These are phyloP conservation scores for Dicrostonyx torquatus DNA, from an alignment of 2,797 vertebrate species.

Conservation along the genomic window DNA sequence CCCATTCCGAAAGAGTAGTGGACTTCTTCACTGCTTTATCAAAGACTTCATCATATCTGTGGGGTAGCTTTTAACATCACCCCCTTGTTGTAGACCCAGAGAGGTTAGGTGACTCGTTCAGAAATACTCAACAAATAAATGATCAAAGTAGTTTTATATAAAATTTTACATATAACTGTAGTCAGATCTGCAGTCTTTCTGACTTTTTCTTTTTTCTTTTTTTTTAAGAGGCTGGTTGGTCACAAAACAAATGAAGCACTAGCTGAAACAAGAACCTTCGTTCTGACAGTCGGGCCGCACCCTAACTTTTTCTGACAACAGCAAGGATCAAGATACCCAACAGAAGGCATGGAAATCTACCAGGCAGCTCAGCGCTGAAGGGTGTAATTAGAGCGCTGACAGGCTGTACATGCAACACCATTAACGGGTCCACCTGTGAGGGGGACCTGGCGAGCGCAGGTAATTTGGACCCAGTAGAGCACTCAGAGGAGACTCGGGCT, in stretches of 20 bases:
- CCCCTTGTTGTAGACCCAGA: background rate
- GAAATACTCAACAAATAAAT: background rate
- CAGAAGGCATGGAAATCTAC: conserved; percentile 58
- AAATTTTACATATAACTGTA: background rate
- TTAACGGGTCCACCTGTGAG: conserved; percentile 70
- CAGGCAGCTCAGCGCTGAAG: conserved; percentile 50
- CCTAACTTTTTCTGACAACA: conserved; percentile 14
- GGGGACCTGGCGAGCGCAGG: conserved; percentile 46
- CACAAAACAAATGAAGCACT: background rate
- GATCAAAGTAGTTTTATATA: background rate
- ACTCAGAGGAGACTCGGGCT: conserved; percentile 25
- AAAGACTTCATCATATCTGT: background rate
- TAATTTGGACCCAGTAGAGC: conserved; percentile 62
- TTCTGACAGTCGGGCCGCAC: background rate
- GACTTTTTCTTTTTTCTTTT: background rate
- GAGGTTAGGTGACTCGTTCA: background rate
- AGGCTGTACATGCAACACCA: conserved; percentile 23
- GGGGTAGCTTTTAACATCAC: background rate
- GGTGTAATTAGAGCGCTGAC: conserved; percentile 69
- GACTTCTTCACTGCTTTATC: background rate
- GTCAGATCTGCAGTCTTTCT: background rate
- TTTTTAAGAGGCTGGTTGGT: background rate
- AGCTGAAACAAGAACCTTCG: background rate
- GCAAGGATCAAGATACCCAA: conserved; percentile 43
- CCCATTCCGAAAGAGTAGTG: background rate